These are phyloP conservation scores for Nyctereutes procyonoides DNA, from an alignment of 2,113 vertebrate genomes.

Conservation along the genomic window DNA sequence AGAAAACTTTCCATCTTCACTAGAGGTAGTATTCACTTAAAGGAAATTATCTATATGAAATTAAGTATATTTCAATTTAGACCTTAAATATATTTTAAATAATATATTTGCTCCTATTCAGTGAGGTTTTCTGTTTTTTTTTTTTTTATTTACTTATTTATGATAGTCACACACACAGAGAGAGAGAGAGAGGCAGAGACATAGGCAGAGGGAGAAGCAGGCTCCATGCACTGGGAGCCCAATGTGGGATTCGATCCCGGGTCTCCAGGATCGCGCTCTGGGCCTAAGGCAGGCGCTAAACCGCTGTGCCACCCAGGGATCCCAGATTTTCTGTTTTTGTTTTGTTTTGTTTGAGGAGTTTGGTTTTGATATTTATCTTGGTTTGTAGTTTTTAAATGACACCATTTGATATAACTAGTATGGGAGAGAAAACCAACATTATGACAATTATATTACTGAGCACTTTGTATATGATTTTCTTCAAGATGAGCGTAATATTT, in stretches of 20 bases:
- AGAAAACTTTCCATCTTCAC: neutral
- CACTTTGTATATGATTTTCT: neutral
- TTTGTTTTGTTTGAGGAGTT: neutral
- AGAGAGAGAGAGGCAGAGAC: no score
- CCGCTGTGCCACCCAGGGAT: no score
- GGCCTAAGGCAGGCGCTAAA: no score
- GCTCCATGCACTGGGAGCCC: no score
- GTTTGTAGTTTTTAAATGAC: neutral
- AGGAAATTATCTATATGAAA: neutral
- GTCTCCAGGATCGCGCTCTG: no score
- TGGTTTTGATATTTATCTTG: neutral
- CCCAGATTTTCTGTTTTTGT: neutral
- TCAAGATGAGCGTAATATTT: neutral
- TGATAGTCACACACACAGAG: no score
- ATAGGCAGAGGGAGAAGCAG: no score
- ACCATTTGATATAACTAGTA: neutral
- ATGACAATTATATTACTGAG: conserved; percentile 2
- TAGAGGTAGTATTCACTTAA: neutral
- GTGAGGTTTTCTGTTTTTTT: neutral
- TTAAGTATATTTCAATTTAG: neutral
- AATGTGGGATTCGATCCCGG: no score
- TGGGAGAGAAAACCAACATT: accelerated
- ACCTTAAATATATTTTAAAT: neutral
- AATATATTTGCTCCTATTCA: neutral
- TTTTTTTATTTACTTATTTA: no score